These are phyloP conservation scores for Procambarus clarkii DNA, from an alignment of 1,140 invertebrate genomes.

Conservation along the genomic window DNA sequence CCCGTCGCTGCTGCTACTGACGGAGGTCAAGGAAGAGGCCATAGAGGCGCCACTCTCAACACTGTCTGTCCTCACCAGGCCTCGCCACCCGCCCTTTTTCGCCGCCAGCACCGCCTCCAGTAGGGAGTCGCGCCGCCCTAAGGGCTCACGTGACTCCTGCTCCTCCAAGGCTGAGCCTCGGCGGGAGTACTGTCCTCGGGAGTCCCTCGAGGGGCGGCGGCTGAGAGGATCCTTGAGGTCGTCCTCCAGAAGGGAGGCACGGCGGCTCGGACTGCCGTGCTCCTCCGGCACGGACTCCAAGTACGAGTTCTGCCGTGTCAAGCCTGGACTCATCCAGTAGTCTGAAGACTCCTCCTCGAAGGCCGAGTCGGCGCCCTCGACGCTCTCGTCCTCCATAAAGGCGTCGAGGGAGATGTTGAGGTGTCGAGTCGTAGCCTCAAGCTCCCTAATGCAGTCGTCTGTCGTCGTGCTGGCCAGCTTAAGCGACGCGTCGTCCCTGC, in stretches of 20 bases:
- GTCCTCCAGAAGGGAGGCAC: slow-evolving; percentile 78
- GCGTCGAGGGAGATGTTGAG: slow-evolving; percentile 31
- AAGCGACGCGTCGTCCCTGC: neutral
- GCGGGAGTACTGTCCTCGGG: slow-evolving; percentile 68
- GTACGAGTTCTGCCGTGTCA: slow-evolving; percentile 72
- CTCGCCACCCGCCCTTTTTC: slow-evolving; percentile 74
- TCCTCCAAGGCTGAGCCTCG: slow-evolving; percentile 59
- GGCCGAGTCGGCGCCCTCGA: slow-evolving; percentile 46
- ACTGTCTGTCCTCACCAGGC: slow-evolving; percentile 84
- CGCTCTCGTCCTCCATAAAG: slow-evolving; percentile 54
- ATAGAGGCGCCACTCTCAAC: slow-evolving; percentile 84
- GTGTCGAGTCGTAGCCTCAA: slow-evolving; percentile 29
- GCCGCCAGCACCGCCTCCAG: slow-evolving; percentile 64
- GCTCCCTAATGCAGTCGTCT: neutral
- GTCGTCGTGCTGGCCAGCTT: neutral
- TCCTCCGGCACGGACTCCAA: slow-evolving; percentile 76
- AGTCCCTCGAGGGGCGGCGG: slow-evolving; percentile 73
- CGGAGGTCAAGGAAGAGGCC: slow-evolving; percentile 78
- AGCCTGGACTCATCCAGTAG: slow-evolving; percentile 75
- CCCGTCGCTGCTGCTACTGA: slow-evolving; percentile 46
- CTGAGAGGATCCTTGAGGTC: slow-evolving; percentile 85
- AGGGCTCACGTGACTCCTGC: slow-evolving; percentile 36
- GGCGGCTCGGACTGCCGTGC: slow-evolving; percentile 42
- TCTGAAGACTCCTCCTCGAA: slow-evolving; percentile 67
- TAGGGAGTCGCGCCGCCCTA: slow-evolving; percentile 70